Evolutionary conservation across 2,888 invertebrate genomes (phyloP), one percentile per base, ranked within the genome.

Genomic region (Caenorhabditis sp.): DNA sequence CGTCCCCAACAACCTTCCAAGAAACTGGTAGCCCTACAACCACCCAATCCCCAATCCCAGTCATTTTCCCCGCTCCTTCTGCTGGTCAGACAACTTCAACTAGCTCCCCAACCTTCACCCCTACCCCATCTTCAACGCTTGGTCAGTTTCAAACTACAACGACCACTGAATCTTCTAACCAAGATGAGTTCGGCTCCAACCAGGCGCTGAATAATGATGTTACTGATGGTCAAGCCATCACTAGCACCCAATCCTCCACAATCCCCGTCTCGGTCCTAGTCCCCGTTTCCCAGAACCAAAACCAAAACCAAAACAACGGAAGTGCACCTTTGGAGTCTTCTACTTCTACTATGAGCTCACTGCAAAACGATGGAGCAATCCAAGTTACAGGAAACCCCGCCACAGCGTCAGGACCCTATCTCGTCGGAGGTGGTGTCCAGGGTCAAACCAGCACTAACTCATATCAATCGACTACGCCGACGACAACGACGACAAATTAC

Each of bases 401-500:
- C 27, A 15, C 48, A 48, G 39, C 39, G 7, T 30, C 50, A 3
- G 52, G 41, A 17, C 68, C 53, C 15, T 39, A 41, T n/a, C 35
- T 50, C 41, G 22, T 50, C 24, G 58, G 53, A 53, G 26, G 41
- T 15, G 58, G 52, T 43, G 41, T 22, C 6, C 58, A 58, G 24
- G 37, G 45, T 15, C 39, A 22, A 26, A 53, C 24, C 27, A 58
- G 39, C 41, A 56, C 66, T 20, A 58, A 59, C 53, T 53, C 53
- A 53, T 70, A 45, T 59, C 70, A 70, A 70, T 59, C 59, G 53
- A 70, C 70, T 26, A 59, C 68, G 26, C 68, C 68, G 66, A 56
- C 66, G n/a, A 53, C 30, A 8, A 70, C 68, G 66, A 56, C 66
- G n/a, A 53, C 30, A 8, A 70, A 45, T 52, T 66, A 70, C 59